Evolutionary conservation across 1,140 invertebrate species (phyloP).

Genomic region (Drosophila pseudoobscura): DNA sequence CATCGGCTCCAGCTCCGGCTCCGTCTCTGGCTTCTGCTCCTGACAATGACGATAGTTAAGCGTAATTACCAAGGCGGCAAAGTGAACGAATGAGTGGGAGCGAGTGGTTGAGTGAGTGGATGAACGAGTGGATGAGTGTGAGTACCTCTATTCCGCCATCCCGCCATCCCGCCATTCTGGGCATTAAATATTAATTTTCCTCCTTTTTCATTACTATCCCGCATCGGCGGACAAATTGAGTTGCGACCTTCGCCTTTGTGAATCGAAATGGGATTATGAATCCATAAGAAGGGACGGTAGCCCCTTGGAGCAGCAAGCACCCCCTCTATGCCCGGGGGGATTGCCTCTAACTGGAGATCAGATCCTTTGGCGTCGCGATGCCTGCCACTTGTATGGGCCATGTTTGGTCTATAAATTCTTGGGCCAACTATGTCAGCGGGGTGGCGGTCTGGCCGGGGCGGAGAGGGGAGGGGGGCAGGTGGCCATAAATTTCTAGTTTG

Average conservation of each 20-base stretch:
- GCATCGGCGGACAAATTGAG: not conserved
- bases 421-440: not conserved
- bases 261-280: slow-evolving; percentile 13
- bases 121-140: slow-evolving; percentile 8
- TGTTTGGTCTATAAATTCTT: slow-evolving; percentile 22
- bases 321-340: not conserved
- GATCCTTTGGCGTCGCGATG: not conserved
- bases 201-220: not conserved
- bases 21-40: slow-evolving; percentile 14
- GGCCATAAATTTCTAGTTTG: slow-evolving; percentile 77
- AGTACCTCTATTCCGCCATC: no score
- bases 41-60: slow-evolving; percentile 73
- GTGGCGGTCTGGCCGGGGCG: not conserved
- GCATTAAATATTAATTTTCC: slow-evolving; percentile 62
- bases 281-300: not conserved
- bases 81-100: slow-evolving; percentile 35
- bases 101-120: slow-evolving; percentile 7
- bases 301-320: not conserved
- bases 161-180: slow-evolving; percentile 17
- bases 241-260: no score
- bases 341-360: not conserved
- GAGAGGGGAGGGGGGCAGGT: slow-evolving; percentile 21
- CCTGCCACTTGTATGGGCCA: not conserved
- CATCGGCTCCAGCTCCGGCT: not conserved
- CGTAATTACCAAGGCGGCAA: slow-evolving; percentile 69